Base-by-base conservation (phyloP, 1,140 invertebrate species). In the Drosophila sturtevanti region DNA sequence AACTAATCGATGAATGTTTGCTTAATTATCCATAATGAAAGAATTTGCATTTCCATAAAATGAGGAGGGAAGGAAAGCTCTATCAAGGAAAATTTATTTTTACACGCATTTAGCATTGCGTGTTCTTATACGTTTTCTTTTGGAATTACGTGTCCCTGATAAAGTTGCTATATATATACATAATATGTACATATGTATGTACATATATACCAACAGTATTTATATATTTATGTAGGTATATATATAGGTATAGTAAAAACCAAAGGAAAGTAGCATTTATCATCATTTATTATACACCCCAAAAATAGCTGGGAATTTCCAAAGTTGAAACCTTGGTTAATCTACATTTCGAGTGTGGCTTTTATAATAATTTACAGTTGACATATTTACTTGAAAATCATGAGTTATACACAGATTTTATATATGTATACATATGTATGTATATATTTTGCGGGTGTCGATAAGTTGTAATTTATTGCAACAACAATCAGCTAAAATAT, bases 291-390 rank as follows among this genome's bases (percentile, higher is more conserved):
- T 34, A 11, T 35, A 34, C 0, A 51, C 48, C 34, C 37, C 65
- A 59, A 31, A 76, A 76, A 76, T 72, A 72, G 44, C 48, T 76
- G 73, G 73, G 73, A 76, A 76, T 68, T 76, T 76, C 73, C 73
- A 54, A 31, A 58, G n/a, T 10, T 48, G 16, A 22, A 61, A 61
- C 24, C 10, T 48, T 21, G 41, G 4, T 48, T 48, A 16, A 48
- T 48, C 41, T 48, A 48, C 41, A 48, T 48, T 48, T 21, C 41
- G 18, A 48, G 41, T 21, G 41, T 16, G 16, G 12, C 1, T 48
- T 48, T 48, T 48, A 16, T 21, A 48, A 48, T 48, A 48, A 48
- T 21, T 48, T 48, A 48, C 3, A 48, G 41, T 48, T 48, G 41
- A 48, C 10, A 48, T 48, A 48, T 21, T 48, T 48, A 48, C 41